These are phyloP conservation scores for Theodoxus fluviatilis DNA, from an alignment of 2,888 invertebrate species.

Conservation along the genomic window DNA sequence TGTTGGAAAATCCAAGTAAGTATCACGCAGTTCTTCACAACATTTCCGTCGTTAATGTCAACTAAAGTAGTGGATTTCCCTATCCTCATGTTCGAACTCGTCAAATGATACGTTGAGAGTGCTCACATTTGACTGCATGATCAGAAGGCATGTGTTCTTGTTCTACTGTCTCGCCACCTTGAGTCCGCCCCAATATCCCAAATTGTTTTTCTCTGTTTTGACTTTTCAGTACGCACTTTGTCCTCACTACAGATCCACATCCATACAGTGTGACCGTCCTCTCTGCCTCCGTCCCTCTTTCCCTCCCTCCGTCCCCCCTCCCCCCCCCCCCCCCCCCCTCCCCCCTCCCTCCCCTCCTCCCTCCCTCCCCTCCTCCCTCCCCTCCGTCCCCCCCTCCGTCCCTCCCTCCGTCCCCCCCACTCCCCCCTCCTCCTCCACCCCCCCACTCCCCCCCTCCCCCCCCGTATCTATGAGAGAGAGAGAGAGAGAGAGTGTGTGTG, in stretches of 20 bases:
- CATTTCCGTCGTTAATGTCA: too few relatives aligned
- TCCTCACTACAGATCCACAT: constrained; percentile 1
- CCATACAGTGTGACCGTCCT: background rate
- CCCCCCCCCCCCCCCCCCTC: background rate
- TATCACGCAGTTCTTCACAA: too few relatives aligned
- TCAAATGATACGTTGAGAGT: too few relatives aligned
- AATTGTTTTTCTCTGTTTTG: background rate
- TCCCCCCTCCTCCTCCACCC: background rate
- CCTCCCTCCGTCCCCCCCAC: background rate
- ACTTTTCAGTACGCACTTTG: too few relatives aligned
- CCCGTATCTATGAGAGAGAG: background rate
- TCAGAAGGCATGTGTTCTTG: too few relatives aligned
- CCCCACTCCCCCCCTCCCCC: background rate
- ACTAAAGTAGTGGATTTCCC: too few relatives aligned
- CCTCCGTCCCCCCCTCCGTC: background rate
- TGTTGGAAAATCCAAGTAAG: constrained; percentile 71
- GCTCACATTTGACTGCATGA: too few relatives aligned
- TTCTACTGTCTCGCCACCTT: too few relatives aligned
- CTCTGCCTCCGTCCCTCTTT: background rate
- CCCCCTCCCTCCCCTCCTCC: background rate
- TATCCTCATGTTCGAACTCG: too few relatives aligned
- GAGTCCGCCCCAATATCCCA: too few relatives aligned
- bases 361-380: background rate
- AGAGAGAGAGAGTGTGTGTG: background rate
- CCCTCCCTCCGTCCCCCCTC: constrained; percentile 1